These are phyloP conservation scores for Mesitornis unicolor DNA, from an alignment of 2,113 vertebrate species.

Conservation along the genomic window DNA sequence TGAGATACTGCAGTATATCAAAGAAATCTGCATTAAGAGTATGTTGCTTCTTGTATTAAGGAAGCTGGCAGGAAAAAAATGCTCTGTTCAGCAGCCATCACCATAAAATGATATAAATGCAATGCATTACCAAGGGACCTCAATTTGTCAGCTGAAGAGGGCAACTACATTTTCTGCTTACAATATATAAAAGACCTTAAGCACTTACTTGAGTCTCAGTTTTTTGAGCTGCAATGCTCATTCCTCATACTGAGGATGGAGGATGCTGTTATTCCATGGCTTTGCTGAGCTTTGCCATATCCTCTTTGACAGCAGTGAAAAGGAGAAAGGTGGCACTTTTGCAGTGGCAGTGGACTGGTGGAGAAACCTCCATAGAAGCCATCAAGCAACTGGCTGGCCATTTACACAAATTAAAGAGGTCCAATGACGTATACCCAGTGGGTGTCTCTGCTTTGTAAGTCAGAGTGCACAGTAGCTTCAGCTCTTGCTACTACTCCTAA, in stretches of 20 bases:
- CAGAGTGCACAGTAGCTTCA: neutral
- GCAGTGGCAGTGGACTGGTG: neutral
- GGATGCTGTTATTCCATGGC: neutral
- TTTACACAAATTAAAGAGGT: neutral
- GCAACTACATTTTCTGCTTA: neutral
- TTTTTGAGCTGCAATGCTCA: neutral
- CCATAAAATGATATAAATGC: neutral
- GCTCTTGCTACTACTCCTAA: neutral
- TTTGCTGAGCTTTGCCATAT: neutral
- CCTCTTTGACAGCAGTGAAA: neutral
- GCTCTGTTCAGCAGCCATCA: neutral
- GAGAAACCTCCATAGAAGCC: neutral
- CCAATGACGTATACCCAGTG: neutral
- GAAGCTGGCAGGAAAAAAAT: neutral
- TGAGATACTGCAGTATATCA: neutral
- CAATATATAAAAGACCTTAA: neutral
- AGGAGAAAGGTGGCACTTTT: neutral
- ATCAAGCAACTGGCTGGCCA: neutral
- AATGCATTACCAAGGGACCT: neutral
- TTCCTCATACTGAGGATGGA: neutral
- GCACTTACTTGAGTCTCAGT: neutral
- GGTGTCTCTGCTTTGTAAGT: neutral
- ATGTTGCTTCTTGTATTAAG: neutral
- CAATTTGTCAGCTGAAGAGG: neutral
- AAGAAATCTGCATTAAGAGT: conserved; percentile 15